Conservation (phyloP, 2,797 vertebrate genomes). For the Rhabdophis nuchalis region DNA sequence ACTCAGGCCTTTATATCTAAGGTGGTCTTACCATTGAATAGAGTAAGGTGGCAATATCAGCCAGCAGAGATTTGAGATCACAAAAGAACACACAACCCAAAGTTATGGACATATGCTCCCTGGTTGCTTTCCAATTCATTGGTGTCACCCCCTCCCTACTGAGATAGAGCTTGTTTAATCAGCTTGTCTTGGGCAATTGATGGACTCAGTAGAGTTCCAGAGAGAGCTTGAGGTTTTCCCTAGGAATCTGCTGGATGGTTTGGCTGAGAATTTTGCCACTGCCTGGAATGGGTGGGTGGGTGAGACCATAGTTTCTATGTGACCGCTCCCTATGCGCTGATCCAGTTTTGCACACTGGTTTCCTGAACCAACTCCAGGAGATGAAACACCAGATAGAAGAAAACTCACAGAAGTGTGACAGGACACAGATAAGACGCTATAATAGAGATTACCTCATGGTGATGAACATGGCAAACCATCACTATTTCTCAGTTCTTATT, state of each 20-base stretch:
- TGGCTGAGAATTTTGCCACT: not conserved
- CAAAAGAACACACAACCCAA: not conserved
- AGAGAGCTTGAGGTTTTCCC: not conserved
- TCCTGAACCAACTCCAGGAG: not conserved
- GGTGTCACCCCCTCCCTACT: not conserved
- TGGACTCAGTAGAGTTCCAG: not conserved
- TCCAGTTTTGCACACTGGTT: not conserved
- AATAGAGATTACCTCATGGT: not conserved
- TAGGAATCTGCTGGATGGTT: not conserved
- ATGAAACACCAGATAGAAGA: not conserved
- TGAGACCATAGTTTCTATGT: not conserved
- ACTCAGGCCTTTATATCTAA: not conserved
- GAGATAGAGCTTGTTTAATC: not conserved
- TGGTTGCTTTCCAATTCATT: not conserved
- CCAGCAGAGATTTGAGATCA: not conserved
- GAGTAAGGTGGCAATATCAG: not conserved
- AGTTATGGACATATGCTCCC: not conserved
- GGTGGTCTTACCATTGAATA: not conserved
- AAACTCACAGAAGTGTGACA: not conserved
- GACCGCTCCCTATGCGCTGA: not conserved
- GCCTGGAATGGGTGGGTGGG: not conserved
- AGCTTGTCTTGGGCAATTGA: not conserved
- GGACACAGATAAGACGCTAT: not conserved
- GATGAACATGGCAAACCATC: not conserved
- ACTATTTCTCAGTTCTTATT: not conserved